Conservation (phyloP, 2,113 vertebrate genomes). For the Edolisoma coerulescens region DNA sequence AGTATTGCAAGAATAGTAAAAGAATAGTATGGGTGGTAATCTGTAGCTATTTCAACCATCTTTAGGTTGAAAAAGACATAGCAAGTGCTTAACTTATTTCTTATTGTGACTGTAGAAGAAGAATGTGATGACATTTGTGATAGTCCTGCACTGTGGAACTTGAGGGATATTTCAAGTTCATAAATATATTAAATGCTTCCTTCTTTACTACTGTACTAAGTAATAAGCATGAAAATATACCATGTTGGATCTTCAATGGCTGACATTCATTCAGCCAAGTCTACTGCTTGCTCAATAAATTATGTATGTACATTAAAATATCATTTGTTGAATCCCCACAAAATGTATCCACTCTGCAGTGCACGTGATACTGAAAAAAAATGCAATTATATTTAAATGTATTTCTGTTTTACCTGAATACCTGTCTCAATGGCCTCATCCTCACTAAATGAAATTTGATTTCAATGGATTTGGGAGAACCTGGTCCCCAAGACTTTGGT, state of each 20-base stretch:
- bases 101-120: neutral
- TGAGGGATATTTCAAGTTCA: slow-evolving; percentile 14
- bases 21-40: neutral
- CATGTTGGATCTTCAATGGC: slow-evolving; percentile 44
- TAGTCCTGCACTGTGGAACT: neutral
- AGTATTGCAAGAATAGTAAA: neutral
- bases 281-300: slow-evolving; percentile 55
- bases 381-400: neutral
- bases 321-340: slow-evolving; percentile 43
- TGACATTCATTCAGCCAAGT: slow-evolving; percentile 51
- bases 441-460: neutral
- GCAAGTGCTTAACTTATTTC: neutral
- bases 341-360: neutral
- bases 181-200: slow-evolving; percentile 46
- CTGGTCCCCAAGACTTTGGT: neutral
- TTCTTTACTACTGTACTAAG: slow-evolving; percentile 20
- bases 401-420: slow-evolving; percentile 15
- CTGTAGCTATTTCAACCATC: neutral
- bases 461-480: neutral
- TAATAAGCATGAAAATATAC: slow-evolving; percentile 40
- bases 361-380: neutral
- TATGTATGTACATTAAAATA: slow-evolving; percentile 61
- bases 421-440: neutral
- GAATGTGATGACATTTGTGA: neutral
- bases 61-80: neutral